Percentiles rank a stretch among this genome's conserved stretches.
Conservation (phyloP, 2,888 invertebrate genomes). For the Microctonus brassicae region DNA sequence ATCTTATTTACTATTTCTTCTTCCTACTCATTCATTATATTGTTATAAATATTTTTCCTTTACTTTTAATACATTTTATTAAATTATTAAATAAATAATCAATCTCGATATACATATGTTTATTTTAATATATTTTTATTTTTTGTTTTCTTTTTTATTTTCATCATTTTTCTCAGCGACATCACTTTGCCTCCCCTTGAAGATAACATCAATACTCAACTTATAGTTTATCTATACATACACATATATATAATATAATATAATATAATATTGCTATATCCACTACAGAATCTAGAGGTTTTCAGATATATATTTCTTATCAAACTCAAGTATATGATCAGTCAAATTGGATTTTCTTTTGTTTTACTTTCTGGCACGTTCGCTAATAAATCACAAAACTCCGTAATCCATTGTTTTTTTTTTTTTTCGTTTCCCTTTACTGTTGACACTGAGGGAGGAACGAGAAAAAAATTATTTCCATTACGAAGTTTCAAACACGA, state of each 20-base stretch:
- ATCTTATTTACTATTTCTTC: neutral
- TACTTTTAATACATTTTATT: no score
- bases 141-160: slow-evolving; percentile 8
- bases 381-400: neutral
- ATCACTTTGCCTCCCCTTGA: neutral
- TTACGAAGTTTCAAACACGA: neutral
- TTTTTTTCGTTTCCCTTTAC: no score
- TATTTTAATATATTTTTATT: neutral
- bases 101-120: neutral
- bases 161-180: neutral
- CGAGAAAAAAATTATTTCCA: neutral
- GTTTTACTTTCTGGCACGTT: neutral
- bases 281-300: neutral
- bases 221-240: neutral
- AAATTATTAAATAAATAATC: neutral
- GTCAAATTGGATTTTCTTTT: slow-evolving; percentile 4
- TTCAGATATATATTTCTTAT: neutral
- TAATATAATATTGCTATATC: neutral
- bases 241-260: neutral
- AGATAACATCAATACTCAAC: neutral
- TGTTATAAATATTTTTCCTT: no score
- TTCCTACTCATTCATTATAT: no score
- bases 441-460: neutral
- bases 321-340: neutral
- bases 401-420: neutral